Evolutionary conservation across 2,113 vertebrate species (phyloP).

Genomic region (Daphoenositta chrysoptera): DNA sequence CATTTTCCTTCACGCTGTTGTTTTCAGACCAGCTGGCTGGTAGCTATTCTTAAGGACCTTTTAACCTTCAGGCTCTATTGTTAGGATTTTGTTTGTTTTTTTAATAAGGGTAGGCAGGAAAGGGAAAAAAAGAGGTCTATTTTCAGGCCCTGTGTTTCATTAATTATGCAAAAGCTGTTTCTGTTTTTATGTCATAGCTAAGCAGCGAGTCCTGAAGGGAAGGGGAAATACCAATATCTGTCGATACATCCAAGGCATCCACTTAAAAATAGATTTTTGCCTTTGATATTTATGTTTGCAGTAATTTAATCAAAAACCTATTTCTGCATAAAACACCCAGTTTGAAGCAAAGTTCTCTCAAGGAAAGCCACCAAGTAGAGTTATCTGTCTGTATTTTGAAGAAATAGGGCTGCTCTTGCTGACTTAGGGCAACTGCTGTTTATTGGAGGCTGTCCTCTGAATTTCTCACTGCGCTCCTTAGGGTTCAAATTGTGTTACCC

Average conservation of each 20-base stretch:
- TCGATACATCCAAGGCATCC: not conserved
- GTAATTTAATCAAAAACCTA: not conserved
- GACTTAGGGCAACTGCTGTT: not conserved
- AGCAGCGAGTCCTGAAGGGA: not conserved
- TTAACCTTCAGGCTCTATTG: not conserved
- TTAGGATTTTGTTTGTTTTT: conserved; percentile 17
- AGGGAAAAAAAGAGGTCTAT: not conserved
- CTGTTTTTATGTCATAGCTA: not conserved
- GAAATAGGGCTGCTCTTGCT: not conserved
- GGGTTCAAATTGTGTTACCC: not conserved
- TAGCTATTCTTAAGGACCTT: not conserved
- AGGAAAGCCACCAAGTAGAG: not conserved
- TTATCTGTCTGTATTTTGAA: not conserved
- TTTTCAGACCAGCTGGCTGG: not conserved
- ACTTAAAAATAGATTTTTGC: not conserved
- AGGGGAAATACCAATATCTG: not conserved
- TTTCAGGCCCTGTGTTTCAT: conserved; percentile 10
- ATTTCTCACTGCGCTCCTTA: not conserved
- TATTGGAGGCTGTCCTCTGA: not conserved
- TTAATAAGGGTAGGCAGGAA: not conserved
- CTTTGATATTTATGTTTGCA: not conserved
- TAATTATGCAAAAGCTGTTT: conserved; percentile 35
- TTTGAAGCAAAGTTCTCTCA: not conserved
- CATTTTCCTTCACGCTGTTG: not conserved
- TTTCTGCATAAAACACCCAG: not conserved